Base-by-base conservation (phyloP, 2,888 invertebrate species). In the Hololepta plana region DNA sequence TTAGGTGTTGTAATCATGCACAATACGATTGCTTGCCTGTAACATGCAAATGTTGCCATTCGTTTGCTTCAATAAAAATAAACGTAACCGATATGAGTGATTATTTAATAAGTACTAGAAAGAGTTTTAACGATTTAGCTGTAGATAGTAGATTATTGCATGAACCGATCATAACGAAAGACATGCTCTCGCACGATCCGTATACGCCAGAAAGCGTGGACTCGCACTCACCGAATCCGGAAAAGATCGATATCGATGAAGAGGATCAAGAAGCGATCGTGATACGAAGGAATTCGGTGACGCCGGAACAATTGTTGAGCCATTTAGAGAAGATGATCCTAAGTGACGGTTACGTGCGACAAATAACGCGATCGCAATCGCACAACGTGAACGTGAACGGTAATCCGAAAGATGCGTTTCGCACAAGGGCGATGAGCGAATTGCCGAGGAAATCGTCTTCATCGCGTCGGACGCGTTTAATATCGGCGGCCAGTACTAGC, bases 151-250 rank as follows among this genome's bases (percentile, higher is more conserved):
- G 57, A 42, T 47, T 62, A 36, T 52, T 64, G 57, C 62, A 62
- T 53, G 61, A 63, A 39, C 54, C 50, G 32, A 54, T 59, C 35
- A n/a, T n/a, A n/a, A 49, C 59, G 39, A 55, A 55, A 36, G 52
- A 49, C 29, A 53, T 51, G 53, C 39, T 54, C 16, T 38, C 42
- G 42, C 53, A 69, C 41, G 77, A 77, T 39, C 80, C 81, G 0
- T 81, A 81, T 41, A 81, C 81, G 0, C 81, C 81, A n/a, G 81
- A 81, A 43, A 79, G 77, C 48, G 62, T 70, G 35, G 80, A 80
- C 42, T 77, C 79, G 12, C 75, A 69, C 40, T 73, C 75, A 22
- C 79, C 80, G 1, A 60, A 62, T 32, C 59, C 64, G 0, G 67
- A 59, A 34, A 43, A 55, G 4, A 40, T 44, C 20, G 54, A 58